Conservation (phyloP, 2,113 vertebrate species). For the Halcyon malimbica region DNA sequence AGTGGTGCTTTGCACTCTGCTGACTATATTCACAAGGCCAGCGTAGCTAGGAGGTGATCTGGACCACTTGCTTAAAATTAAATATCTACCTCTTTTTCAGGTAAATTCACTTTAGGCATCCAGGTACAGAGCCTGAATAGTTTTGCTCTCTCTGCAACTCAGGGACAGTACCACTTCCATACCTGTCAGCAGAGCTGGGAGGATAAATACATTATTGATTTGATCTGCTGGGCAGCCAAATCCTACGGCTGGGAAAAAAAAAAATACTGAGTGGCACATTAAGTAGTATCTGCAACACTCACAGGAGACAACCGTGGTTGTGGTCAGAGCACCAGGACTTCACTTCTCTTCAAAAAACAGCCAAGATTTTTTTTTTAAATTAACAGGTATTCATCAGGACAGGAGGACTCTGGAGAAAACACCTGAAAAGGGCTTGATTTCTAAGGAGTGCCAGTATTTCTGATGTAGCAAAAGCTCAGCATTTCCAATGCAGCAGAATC, state of each 20-base stretch:
- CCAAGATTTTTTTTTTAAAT: not conserved
- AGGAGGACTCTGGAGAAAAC: not conserved
- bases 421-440: not conserved
- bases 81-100: not conserved
- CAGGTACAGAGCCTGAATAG: not conserved
- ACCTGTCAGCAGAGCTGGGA: not conserved
- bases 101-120: not conserved
- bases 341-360: not conserved
- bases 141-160: not conserved
- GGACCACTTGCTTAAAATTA: not conserved
- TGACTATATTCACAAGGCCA: not conserved
- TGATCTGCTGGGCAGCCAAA: not conserved
- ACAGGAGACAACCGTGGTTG: fast-evolving
- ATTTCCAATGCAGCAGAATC: not conserved
- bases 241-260: not conserved
- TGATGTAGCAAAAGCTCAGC: too few species aligned
- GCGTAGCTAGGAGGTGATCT: not conserved
- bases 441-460: not conserved
- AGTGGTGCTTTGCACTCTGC: not conserved
- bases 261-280: not conserved
- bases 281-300: not conserved
- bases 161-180: not conserved
- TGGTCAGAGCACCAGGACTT: not conserved
- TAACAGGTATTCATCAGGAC: not conserved
- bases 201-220: conserved; percentile 5